Base-by-base conservation (phyloP, 2,888 invertebrate species). In the Troglohyphantes excavatus region DNA sequence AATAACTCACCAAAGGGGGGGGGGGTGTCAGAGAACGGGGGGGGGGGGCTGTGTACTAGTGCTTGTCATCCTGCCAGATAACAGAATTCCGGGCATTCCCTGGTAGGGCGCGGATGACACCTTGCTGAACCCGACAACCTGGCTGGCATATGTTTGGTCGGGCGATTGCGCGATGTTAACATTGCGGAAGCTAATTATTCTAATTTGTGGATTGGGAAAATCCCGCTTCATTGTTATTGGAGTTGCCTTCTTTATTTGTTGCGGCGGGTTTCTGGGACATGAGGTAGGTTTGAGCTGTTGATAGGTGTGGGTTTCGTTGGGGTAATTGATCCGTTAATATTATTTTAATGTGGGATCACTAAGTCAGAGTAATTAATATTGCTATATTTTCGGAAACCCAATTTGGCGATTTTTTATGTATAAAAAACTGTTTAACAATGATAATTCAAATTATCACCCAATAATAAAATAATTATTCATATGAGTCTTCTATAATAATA, bases 11-110 rank as follows among this genome's bases (percentile, higher is more conserved):
- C 23, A 39, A 3, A 33, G n/a, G n/a, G n/a, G n/a, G 19, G 70
- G 78, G 78, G 78, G 68, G 86, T 84, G 75, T 84, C 75, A 63
- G 29, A 43, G 26, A 29, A 13, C 53, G 63, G 27, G 27, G 27
- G 27, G 63, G 23, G 23, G 61, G 13, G 17, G n/a, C 29, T 17
- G 21, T 63, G 72, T 79, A 87, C 78, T 79, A 73, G 79, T 87
- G 65, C 21, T 65, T 87, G 87, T 79, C 79, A 87, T 72, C 39
- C 76, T 70, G 43, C 72, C 70, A 72, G 59, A 81, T 70, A 87
- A 81, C 53, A 67, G 46, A 86, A 68, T 70, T 59, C 82, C 70
- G 43, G 46, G 65, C 68, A 81, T 68, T 68, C 67, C 67, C 68
- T 19, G 67, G 26, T 78, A 65, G 46, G 46, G 68, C 79, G 21